Evolutionary conservation across 1,140 invertebrate genomes (phyloP).

Genomic region (Ceratina calcarata): DNA sequence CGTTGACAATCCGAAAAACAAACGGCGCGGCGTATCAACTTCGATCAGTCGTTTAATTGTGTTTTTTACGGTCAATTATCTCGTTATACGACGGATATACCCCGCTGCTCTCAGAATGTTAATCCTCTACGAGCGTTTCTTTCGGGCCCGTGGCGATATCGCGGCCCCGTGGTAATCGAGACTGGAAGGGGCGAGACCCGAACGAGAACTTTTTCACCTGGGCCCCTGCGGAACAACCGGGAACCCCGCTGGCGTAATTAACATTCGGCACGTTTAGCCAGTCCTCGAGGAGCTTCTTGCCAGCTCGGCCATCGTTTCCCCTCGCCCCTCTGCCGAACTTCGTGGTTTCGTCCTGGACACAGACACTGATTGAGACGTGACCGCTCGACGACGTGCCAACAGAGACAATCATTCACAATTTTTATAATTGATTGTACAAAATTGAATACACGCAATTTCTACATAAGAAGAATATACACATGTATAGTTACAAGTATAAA

Average conservation of each 20-base stretch:
- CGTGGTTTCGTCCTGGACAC: constrained; percentile 24
- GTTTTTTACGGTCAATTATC: constrained; percentile 50
- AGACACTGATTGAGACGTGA: constrained; percentile 74
- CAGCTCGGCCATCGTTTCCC: constrained; percentile 26
- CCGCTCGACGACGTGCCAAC: constrained; percentile 64
- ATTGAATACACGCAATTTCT: no score
- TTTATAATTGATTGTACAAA: no score
- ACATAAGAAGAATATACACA: no score
- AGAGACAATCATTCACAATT: no score
- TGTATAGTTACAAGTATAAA: no score
- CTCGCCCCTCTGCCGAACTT: constrained; percentile 7
- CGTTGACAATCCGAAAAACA: constrained; percentile 5
- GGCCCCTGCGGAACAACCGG: constrained; percentile 39
- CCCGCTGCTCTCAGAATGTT: constrained; percentile 46
- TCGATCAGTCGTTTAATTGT: constrained; percentile 35
- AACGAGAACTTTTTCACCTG: constrained; percentile 68
- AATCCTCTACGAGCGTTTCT: constrained; percentile 45
- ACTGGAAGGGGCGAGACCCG: constrained; percentile 50
- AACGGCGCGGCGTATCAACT: not conserved
- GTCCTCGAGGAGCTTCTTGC: constrained; percentile 59
- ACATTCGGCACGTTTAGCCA: constrained; percentile 76
- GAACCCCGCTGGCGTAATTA: constrained; percentile 72
- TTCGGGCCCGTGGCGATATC: constrained; percentile 24
- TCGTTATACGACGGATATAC: constrained; percentile 38
- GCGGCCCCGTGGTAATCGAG: constrained; percentile 26